Percentiles rank a stretch among this genome's conserved stretches.
Evolutionary conservation across 2,888 invertebrate species (phyloP).

Genomic region (Orthosia gracilis): DNA sequence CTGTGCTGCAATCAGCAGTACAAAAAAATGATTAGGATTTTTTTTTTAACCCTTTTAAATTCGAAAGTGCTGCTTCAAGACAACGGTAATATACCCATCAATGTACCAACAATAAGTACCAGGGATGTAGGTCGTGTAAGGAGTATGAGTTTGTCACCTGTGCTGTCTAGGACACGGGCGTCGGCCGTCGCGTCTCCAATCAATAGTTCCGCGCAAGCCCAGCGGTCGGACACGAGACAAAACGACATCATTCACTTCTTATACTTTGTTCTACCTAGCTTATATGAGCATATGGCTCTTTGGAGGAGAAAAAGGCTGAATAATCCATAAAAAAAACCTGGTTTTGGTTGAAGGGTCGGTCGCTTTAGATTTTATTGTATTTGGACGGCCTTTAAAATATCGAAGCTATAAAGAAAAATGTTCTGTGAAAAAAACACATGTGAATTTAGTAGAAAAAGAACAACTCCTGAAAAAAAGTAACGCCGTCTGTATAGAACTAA

Average conservation of each 20-base stretch:
- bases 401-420: too few species aligned
- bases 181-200: slow-evolving; percentile 78
- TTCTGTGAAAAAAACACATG: background rate
- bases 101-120: background rate
- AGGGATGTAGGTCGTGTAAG: slow-evolving; percentile 35
- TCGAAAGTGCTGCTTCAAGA: too few species aligned
- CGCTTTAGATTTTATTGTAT: background rate
- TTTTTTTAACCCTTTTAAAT: too few species aligned
- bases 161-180: slow-evolving; percentile 75
- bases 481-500: background rate
- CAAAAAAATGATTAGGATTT: too few species aligned
- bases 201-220: slow-evolving; percentile 86
- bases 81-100: too few species aligned
- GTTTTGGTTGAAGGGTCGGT: background rate
- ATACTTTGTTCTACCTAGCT: slow-evolving; percentile 46
- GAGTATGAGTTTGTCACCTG: slow-evolving; percentile 76
- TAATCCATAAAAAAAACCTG: background rate
- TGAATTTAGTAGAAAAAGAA: too few species aligned
- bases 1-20: slow-evolving; percentile 56
- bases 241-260: slow-evolving; percentile 70
- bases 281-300: slow-evolving; percentile 14
- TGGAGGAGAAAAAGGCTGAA: background rate
- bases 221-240: slow-evolving; percentile 64
- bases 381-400: background rate
- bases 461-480: background rate